Percentiles rank a stretch among this genome's conserved stretches.
phyloP scores from a whole-genome alignment of 2,113 vertebrate species.

The Eptatretus burgeri region DNA sequence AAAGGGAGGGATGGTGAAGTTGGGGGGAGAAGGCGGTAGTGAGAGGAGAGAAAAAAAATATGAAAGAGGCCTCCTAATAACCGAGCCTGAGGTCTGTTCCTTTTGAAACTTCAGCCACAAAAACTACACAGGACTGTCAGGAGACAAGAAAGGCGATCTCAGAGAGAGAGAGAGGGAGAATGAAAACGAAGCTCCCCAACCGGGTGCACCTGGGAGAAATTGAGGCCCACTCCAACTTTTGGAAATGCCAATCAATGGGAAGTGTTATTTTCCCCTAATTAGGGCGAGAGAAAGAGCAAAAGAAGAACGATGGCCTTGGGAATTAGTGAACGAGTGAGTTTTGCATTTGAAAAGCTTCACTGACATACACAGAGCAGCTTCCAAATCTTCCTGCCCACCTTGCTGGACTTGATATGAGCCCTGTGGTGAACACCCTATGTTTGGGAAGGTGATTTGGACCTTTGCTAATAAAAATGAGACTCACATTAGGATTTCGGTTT shows the following conservation, averaged over 20 bases:
- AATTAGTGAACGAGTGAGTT: constrained; percentile 2
- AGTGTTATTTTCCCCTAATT: constrained; percentile 6
- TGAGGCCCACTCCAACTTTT: constrained; percentile 5
- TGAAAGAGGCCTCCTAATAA: constrained; percentile 3
- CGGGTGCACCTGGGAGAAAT: constrained; percentile 6
- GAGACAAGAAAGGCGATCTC: constrained; percentile 3
- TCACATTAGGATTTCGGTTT: too few relatives aligned
- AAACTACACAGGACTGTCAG: constrained; percentile 7
- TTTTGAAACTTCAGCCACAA: constrained; percentile 6
- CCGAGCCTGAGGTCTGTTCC: constrained; percentile 4
- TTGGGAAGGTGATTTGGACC: too few relatives aligned
- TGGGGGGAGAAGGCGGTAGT: neutral
- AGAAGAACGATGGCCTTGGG: constrained; percentile 1
- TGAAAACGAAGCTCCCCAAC: constrained; percentile 1
- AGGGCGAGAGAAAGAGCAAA: neutral
- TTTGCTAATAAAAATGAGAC: too few relatives aligned
- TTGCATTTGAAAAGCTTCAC: constrained; percentile 2
- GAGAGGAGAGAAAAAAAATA: neutral
- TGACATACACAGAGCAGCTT: too few relatives aligned
- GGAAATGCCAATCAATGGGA: constrained; percentile 6
- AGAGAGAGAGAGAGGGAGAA: constrained; percentile 5
- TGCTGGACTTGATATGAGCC: too few relatives aligned
- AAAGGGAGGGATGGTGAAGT: neutral
- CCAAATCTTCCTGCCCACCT: too few relatives aligned
- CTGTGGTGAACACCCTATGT: too few relatives aligned